phyloP scores from a whole-genome alignment of 2,113 vertebrate species.

The Aegithalos caudatus region DNA sequence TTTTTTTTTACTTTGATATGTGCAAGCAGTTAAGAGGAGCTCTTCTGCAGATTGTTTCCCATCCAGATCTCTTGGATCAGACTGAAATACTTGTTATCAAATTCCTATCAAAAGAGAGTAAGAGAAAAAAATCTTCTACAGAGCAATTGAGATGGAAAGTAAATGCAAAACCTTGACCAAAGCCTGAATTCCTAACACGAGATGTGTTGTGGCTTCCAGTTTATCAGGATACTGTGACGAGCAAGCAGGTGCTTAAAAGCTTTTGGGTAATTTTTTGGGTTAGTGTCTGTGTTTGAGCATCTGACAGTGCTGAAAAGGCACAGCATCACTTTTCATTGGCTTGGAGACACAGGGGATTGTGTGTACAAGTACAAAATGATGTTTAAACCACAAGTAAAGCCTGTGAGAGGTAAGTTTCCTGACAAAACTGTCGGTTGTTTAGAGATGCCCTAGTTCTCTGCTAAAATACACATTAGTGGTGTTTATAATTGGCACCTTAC shows the following conservation, averaged over 20 bases:
- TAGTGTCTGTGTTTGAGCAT: neutral
- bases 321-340: neutral
- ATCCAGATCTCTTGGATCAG: neutral
- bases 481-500: neutral
- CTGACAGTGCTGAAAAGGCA: neutral
- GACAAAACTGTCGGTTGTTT: neutral
- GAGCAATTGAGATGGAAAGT: neutral
- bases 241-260: neutral
- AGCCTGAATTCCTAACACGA: neutral
- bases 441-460: neutral
- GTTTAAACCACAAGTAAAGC: neutral
- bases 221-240: neutral
- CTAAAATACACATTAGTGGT: neutral
- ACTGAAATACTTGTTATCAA: neutral
- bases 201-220: neutral
- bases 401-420: neutral
- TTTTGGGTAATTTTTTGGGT: neutral
- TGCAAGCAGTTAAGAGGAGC: neutral
- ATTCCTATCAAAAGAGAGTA: neutral
- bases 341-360: neutral
- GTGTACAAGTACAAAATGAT: neutral
- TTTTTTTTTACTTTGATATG: neutral
- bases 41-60: neutral
- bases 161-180: neutral
- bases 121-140: neutral